Percentiles rank a stretch among this genome's conserved stretches.
These are phyloP conservation scores for Pollenia labialis DNA, from an alignment of 2,888 invertebrate genomes.

Conservation along the genomic window DNA sequence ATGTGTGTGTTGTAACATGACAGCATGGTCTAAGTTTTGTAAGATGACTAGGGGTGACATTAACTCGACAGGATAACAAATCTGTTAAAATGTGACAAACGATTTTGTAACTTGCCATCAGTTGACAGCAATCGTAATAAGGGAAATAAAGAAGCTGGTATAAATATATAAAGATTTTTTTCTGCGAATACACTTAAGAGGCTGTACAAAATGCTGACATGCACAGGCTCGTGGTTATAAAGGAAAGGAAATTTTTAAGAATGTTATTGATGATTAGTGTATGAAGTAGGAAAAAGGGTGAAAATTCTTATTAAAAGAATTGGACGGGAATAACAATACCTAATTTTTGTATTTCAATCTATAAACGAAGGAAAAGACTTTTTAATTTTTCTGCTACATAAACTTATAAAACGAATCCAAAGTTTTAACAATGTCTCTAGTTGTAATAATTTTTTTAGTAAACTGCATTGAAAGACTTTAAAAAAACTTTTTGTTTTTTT, in stretches of 20 bases:
- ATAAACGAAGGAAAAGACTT: no score
- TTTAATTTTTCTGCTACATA: no score
- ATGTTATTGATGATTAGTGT: not conserved
- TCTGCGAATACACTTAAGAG: not conserved
- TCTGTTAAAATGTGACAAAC: slow-evolving; percentile 84
- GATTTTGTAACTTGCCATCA: slow-evolving; percentile 77
- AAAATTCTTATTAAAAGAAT: no score
- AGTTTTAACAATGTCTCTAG: no score
- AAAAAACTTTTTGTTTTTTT: no score
- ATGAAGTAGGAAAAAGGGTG: no score
- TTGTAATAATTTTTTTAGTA: no score
- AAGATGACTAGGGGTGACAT: slow-evolving; percentile 80
- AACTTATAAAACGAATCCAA: no score
- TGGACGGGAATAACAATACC: no score
- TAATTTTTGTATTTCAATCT: no score
- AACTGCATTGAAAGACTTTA: no score
- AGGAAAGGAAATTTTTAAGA: not conserved
- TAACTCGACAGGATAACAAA: slow-evolving; percentile 84
- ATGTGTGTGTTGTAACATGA: slow-evolving; percentile 56
- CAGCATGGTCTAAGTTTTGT: slow-evolving; percentile 61
- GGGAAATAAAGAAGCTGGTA: slow-evolving; percentile 17
- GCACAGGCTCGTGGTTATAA: slow-evolving; percentile 32
- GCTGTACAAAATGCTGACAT: slow-evolving; percentile 36
- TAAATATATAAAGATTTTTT: not conserved
- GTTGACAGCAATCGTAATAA: slow-evolving; percentile 71